Base-by-base conservation (phyloP, 1,140 invertebrate genomes). In the Trichonephila inaurata region DNA sequence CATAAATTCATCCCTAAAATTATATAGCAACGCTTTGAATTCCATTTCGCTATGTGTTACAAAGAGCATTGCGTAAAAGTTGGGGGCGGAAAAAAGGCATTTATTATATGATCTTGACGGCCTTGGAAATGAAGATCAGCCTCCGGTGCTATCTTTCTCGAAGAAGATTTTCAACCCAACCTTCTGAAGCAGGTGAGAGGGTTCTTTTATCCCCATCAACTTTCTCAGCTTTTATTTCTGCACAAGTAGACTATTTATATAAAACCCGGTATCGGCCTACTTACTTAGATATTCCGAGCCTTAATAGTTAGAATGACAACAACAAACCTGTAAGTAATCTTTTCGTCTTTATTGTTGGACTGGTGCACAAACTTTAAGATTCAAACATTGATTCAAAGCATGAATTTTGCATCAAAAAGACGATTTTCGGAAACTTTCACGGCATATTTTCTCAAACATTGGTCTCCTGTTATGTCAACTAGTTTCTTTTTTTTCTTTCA, bases 1-100 rank as follows among this genome's bases (percentile, higher is more conserved):
- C 61, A 92, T 92, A 92, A 92, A 92, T 92, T 87, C 60, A 92
- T 66, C 77, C 62, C 58, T 87, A 87, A 92, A 92, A 92, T 92
- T 92, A 92, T 92, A 92, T n/a, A 60, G 82, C 64, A 86, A 61
- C 83, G 91, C 16, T 92, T 87, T 77, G 81, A 33, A 92, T 86
- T 87, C 81, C 83, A 16, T 60, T 86, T 58, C 60, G n/a, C 90
- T 51, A 85, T 83, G 33, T 91, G 87, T 83, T 85, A 64, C 77
- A 91, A 64, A 83, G 60, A 91, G n/a, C 89, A 91, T 91, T 69
- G 62, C 82, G 44, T 33, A 92, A 92, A 87, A 92, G 83, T 86
- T 92, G 82, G 83, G 91, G 91, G 91, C 62, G 82, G 82, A 14
- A 58, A 91, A 91, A 61, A 72, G 64, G 83, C 64, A 92, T 92